A percentile compares a stretch with the other conserved stretches of the same genome.
phyloP scores from a whole-genome alignment of 2,113 vertebrate genomes.

The Oplegnathus fasciatus region DNA sequence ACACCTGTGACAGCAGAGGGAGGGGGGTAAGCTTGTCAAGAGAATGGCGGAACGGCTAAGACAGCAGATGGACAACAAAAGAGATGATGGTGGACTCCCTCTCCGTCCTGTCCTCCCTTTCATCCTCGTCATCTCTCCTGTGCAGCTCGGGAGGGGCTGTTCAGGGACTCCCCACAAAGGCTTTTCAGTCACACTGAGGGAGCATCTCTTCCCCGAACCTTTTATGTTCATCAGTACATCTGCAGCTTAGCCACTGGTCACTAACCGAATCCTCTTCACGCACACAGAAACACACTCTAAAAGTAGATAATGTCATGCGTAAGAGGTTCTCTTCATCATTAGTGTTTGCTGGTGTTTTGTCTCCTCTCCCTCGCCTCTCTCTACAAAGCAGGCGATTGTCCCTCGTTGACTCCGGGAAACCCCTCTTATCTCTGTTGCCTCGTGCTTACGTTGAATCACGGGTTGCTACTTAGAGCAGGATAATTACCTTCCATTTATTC shows the following conservation, averaged over 20 bases:
- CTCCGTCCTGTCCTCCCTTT: slow-evolving; percentile 69
- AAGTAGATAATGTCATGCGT: slow-evolving; percentile 53
- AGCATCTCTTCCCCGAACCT: slow-evolving; percentile 61
- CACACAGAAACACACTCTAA: slow-evolving; percentile 8
- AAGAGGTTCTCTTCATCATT: slow-evolving; percentile 56
- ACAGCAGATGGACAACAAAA: slow-evolving; percentile 82
- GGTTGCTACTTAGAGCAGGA: slow-evolving; percentile 51
- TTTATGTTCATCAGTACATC: slow-evolving; percentile 61
- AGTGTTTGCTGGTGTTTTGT: slow-evolving; percentile 61
- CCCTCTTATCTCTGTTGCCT: slow-evolving; percentile 54
- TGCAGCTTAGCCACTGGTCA: slow-evolving; percentile 62
- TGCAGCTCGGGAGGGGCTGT: slow-evolving; percentile 47
- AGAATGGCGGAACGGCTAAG: slow-evolving; percentile 52
- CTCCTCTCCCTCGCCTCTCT: slow-evolving; percentile 32
- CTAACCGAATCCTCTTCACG: slow-evolving; percentile 20
- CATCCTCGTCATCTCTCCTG: slow-evolving; percentile 66
- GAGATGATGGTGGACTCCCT: slow-evolving; percentile 66
- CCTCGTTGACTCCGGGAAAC: slow-evolving; percentile 68
- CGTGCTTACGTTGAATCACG: slow-evolving; percentile 51
- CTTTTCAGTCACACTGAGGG: slow-evolving; percentile 55
- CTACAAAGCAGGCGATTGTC: slow-evolving; percentile 72
- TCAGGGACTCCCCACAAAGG: slow-evolving; percentile 63
- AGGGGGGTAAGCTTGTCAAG: slow-evolving; percentile 58
- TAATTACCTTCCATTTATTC: slow-evolving; percentile 75
- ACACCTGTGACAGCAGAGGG: slow-evolving; percentile 64